phyloP scores from a whole-genome alignment of 2,888 invertebrate species.

The Microplitis manilae region DNA sequence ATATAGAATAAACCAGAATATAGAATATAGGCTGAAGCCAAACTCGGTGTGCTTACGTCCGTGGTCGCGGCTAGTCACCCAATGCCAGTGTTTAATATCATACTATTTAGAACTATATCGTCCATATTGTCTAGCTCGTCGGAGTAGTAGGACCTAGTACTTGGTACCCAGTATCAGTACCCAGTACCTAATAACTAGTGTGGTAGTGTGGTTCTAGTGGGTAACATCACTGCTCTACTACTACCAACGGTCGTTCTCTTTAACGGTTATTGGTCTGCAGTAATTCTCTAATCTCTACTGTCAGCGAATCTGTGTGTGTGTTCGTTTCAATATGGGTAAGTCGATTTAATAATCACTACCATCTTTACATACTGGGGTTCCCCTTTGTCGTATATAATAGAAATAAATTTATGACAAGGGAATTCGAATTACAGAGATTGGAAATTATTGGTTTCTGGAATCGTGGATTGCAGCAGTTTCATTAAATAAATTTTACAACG shows the following conservation, averaged over 20 bases:
- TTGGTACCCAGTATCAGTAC: too few species aligned
- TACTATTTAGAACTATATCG: slow-evolving; percentile 62
- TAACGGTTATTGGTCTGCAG: slow-evolving; percentile 69
- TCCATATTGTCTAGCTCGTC: slow-evolving; percentile 56
- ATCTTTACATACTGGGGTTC: background rate
- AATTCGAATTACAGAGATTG: too few species aligned
- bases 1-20: background rate
- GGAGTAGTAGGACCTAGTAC: slow-evolving; percentile 34
- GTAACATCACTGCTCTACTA: slow-evolving; percentile 53
- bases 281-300: slow-evolving; percentile 70
- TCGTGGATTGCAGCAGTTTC: too few species aligned
- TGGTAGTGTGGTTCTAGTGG: slow-evolving; percentile 22
- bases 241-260: slow-evolving; percentile 67
- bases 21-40: background rate
- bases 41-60: slow-evolving; percentile 19
- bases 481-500: too few species aligned
- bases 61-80: slow-evolving; percentile 36
- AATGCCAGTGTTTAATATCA: slow-evolving; percentile 63
- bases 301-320: slow-evolving; percentile 64
- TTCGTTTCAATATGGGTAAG: slow-evolving; percentile 67
- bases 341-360: slow-evolving; percentile 33
- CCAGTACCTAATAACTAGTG: too few species aligned
- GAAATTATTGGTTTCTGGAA: too few species aligned
- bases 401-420: too few species aligned
- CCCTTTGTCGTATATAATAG: slow-evolving; percentile 44